Percentiles rank a stretch among this genome's conserved stretches.
These are phyloP conservation scores for Drosophila kikkawai DNA, from an alignment of 1,140 invertebrate genomes.

Conservation along the genomic window DNA sequence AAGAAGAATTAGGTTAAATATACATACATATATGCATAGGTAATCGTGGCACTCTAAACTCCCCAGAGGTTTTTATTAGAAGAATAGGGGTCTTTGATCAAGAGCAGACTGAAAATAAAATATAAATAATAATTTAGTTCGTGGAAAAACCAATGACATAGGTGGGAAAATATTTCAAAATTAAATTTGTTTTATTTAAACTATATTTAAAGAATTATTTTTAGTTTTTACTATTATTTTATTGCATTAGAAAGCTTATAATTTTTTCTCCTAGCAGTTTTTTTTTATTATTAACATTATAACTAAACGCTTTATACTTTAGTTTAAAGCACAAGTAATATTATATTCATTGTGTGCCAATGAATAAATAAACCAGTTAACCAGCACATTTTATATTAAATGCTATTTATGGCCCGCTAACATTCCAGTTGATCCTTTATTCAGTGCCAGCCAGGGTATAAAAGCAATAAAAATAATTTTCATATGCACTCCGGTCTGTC, in stretches of 20 bases:
- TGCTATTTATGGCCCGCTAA: constrained; percentile 3
- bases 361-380: not conserved
- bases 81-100: constrained; percentile 2
- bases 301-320: not conserved
- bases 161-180: not conserved
- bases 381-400: constrained; percentile 8
- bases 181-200: not conserved
- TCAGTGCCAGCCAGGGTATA: constrained; percentile 26
- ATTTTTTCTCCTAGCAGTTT: too few species aligned
- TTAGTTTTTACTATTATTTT: not conserved
- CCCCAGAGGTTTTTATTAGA: not conserved
- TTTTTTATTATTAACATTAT: too few species aligned
- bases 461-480: constrained; percentile 62
- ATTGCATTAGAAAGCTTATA: not conserved
- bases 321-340: not conserved
- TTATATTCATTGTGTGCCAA: not conserved
- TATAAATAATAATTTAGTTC: not conserved
- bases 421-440: constrained; percentile 28
- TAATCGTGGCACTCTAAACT: constrained; percentile 21
- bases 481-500: constrained; percentile 58
- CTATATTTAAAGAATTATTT: not conserved
- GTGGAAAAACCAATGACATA: not conserved
- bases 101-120: not conserved
- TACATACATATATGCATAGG: constrained; percentile 5
- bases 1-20: constrained; percentile 12